Percentiles rank a stretch among this genome's conserved stretches.
These are phyloP conservation scores for Chalcosyrphus nemorum DNA, from an alignment of 2,888 invertebrate genomes.

Conservation along the genomic window DNA sequence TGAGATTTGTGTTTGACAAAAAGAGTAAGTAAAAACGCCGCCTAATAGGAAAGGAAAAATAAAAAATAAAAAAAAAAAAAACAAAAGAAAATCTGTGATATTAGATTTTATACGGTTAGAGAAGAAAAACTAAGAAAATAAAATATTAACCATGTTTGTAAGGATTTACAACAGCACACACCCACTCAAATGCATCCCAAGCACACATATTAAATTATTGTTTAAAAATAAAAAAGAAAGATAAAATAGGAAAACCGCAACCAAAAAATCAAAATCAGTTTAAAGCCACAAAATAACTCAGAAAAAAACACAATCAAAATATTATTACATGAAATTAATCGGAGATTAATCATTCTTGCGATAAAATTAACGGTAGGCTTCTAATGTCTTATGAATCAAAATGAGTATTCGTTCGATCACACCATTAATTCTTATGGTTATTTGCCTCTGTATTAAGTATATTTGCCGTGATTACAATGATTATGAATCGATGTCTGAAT, in stretches of 20 bases:
- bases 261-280: slow-evolving; percentile 37
- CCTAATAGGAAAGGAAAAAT: slow-evolving; percentile 27
- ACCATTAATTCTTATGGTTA: too few species aligned
- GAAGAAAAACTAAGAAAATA: slow-evolving; percentile 28
- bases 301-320: neutral
- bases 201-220: slow-evolving; percentile 29
- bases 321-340: too few species aligned
- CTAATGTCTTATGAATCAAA: too few species aligned
- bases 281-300: neutral
- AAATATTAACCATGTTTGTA: slow-evolving; percentile 56
- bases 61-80: slow-evolving; percentile 41
- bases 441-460: too few species aligned
- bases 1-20: slow-evolving; percentile 56
- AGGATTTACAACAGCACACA: slow-evolving; percentile 44
- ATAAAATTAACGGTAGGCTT: too few species aligned
- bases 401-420: too few species aligned
- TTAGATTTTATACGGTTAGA: slow-evolving; percentile 71
- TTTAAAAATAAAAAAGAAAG: neutral
- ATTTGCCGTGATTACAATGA: too few species aligned
- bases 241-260: neutral
- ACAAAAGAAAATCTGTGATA: slow-evolving; percentile 71
- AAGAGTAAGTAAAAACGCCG: slow-evolving; percentile 28
- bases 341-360: too few species aligned
- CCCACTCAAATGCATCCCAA: slow-evolving; percentile 36
- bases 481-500: too few species aligned